Base-by-base conservation (phyloP, 2,113 vertebrate species). In the Crotalus tigris region DNA sequence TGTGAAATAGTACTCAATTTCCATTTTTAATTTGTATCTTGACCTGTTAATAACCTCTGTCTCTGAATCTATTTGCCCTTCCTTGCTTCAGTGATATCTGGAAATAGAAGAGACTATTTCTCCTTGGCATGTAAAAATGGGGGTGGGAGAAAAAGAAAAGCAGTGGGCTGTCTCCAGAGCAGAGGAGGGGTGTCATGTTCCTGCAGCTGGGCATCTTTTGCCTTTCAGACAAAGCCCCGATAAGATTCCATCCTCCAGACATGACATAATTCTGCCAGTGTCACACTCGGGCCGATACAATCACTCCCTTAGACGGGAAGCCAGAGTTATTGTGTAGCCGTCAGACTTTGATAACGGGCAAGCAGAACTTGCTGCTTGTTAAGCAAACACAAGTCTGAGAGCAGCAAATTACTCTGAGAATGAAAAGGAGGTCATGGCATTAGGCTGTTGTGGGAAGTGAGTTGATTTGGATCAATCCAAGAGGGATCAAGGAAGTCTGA, bases 211-310 rank as follows among this genome's bases (percentile, higher is more conserved):
- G 57, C 91, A 93, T 86, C 19, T 86, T 88, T 88, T 92, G 87
- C 75, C 88, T 92, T 92, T 69, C 93, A 75, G 81, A 61, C 75
- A 24, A 58, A 55, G 19, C 21, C 23, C 88, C 15, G 87, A 75
- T 92, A 92, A 92, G 91, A 58, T 92, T 87, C 88, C 88, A 57
- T 75, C 88, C 58, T 75, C 91, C 91, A 92, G 93, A 92, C 93
- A 92, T 94, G 91, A 92, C 93, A 92, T 94, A 90, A 92, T 90
- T 94, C 91, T 87, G 81, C 88, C 44, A 87, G 58, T 87, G 88
- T 94, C 91, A 87, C 91, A 92, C 10, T 26, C 81, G 75, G 85
- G 44, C 58, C 29, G 93, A 94, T 92, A 75, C 81, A 58, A 94
- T 94, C 91, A 49, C 51, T 92, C 88, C 58, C 81, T 90, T 59